Base-by-base conservation (phyloP, 1,140 invertebrate species). In the Apis florea region DNA sequence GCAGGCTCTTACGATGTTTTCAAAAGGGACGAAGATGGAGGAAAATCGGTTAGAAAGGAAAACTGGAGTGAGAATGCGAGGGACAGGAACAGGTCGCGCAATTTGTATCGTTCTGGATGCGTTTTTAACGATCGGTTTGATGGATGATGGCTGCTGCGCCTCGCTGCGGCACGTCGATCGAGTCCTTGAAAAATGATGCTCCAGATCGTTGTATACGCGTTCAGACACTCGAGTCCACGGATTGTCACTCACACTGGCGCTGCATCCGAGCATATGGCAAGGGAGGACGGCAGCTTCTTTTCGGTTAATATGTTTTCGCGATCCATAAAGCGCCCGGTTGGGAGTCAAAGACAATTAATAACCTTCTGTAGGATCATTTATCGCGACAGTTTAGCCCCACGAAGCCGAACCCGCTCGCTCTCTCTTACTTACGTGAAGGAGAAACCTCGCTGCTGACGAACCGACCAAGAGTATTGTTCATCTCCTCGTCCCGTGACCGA, bases 51-150 rank as follows among this genome's bases (percentile, higher is more conserved):
- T 58, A 47, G 15, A 64, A 49, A 76, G 67, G 79, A 71, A 82
- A 81, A 71, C 77, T 56, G 40, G 51, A 63, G 59, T 51, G 70
- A 49, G 49, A 64, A 54, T 53, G 51, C 72, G 61, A 51, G 24
- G n/a, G n/a, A n/a, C n/a, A 59, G 72, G 40, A n/a, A 40, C 79
- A 83, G 67, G 83, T 90, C 84, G 82, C 89, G 88, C 91, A 92
- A 92, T 92, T 93, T 93, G 91, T 91, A 93, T 91, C 84, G 87
- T 85, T 77, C 85, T 54, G 81, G 90, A 93, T 94, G 90, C 90
- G 89, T 93, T 94, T 94, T 94, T 93, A 94, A 94, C 92, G 93
- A 93, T 93, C 91, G 78, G 53, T 88, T 91, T 93, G 93, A 94
- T 93, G 90, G 92, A 94, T 94, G 93, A 64, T 90, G 71, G 83